Evolutionary conservation across 2,888 invertebrate genomes (phyloP).

Genomic region (Cantharis flavilabris): DNA sequence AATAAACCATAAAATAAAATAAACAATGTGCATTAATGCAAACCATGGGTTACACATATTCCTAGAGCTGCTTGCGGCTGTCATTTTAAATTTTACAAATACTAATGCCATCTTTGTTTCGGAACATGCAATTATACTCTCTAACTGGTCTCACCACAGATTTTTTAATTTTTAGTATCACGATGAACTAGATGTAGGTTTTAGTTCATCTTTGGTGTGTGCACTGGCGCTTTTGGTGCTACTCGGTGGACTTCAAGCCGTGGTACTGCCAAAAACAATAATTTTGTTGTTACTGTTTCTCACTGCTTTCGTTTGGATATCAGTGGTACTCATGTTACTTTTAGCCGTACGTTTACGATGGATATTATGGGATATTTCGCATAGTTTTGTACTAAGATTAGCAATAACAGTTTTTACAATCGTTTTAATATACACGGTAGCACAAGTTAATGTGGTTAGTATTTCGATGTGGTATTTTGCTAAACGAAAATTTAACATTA

Average conservation of each 20-base stretch:
- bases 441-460: constrained; percentile 92
- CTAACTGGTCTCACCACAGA: background rate
- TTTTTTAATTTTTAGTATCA: constrained; percentile 69
- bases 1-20: no score
- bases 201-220: constrained; percentile 81
- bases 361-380: constrained; percentile 84
- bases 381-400: constrained; percentile 79
- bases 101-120: no score
- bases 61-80: no score
- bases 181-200: constrained; percentile 82
- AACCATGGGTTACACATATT: no score
- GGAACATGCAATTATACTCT: no score
- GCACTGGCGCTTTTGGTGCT: constrained; percentile 76
- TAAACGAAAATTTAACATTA: background rate
- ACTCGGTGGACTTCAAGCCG: constrained; percentile 76
- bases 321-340: constrained; percentile 81
- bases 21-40: no score
- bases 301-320: constrained; percentile 89
- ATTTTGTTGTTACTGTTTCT: constrained; percentile 84
- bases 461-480: background rate
- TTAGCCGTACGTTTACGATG: constrained; percentile 82
- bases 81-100: no score
- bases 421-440: constrained; percentile 83
- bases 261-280: constrained; percentile 82
- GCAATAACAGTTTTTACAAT: constrained; percentile 88